These are phyloP conservation scores for Harlomillsia oculata DNA, from an alignment of 1,140 invertebrate genomes.

Conservation along the genomic window DNA sequence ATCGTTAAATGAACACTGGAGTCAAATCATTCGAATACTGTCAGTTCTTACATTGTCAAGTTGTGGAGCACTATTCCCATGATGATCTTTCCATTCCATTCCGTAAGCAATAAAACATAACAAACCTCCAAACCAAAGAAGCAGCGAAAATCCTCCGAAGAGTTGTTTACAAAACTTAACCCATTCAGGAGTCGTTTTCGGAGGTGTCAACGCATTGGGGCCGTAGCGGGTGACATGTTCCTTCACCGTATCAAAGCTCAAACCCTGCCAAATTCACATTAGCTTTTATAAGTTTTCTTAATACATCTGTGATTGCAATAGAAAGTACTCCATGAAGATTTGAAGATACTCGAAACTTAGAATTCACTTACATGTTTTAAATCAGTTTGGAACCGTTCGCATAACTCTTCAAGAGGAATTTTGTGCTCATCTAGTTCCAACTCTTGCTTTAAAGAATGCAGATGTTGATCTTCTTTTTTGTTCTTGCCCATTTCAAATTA, in stretches of 20 bases:
- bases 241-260: slow-evolving; percentile 47
- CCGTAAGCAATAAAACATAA: slow-evolving; percentile 61
- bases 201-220: slow-evolving; percentile 59
- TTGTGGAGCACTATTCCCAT: slow-evolving; percentile 39
- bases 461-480: slow-evolving; percentile 60
- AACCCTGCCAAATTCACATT: slow-evolving; percentile 41
- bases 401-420: slow-evolving; percentile 88
- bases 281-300: background rate
- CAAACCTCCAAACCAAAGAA: slow-evolving; percentile 65
- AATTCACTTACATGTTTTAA: background rate
- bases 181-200: slow-evolving; percentile 53
- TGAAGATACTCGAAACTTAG: background rate
- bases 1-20: too few relatives aligned
- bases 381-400: slow-evolving; percentile 53
- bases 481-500: background rate
- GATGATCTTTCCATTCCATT: slow-evolving; percentile 42
- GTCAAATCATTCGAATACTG: too few relatives aligned
- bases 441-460: slow-evolving; percentile 95
- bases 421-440: slow-evolving; percentile 97
- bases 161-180: slow-evolving; percentile 55
- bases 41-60: slow-evolving; percentile 44
- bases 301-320: too few relatives aligned
- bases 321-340: too few relatives aligned
- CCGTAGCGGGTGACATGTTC: slow-evolving; percentile 51
- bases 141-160: slow-evolving; percentile 60